These are phyloP conservation scores for Zygothrica quintamaculata DNA, from an alignment of 2,888 invertebrate genomes.

Conservation along the genomic window DNA sequence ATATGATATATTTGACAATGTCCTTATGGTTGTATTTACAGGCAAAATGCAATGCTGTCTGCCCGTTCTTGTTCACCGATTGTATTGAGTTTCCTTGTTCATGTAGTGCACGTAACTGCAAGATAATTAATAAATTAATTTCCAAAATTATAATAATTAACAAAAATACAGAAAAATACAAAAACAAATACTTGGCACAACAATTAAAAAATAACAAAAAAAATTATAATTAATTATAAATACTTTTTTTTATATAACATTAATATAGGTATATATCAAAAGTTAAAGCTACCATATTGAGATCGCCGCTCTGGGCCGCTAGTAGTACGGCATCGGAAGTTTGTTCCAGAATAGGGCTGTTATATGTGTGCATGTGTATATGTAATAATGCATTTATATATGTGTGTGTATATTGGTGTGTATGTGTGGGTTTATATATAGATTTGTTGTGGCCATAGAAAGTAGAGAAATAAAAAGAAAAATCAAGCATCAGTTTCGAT, in stretches of 20 bases:
- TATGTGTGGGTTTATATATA: slow-evolving; percentile 42
- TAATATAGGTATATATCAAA: not conserved
- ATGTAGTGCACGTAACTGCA: slow-evolving; percentile 93
- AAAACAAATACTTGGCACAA: not conserved
- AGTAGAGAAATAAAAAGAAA: slow-evolving; percentile 55
- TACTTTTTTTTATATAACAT: not conserved
- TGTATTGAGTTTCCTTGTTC: slow-evolving; percentile 92
- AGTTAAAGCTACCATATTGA: slow-evolving; percentile 87
- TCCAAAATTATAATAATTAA: not conserved
- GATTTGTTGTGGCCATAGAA: slow-evolving; percentile 32
- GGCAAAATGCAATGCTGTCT: slow-evolving; percentile 95
- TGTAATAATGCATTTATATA: slow-evolving; percentile 3
- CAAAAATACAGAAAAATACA: not conserved
- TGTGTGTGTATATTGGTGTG: slow-evolving; percentile 37
- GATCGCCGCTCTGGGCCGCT: slow-evolving; percentile 93
- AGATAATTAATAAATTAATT: too few relatives aligned
- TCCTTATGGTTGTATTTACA: slow-evolving; percentile 95
- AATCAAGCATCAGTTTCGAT: slow-evolving; percentile 62
- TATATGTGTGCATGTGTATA: slow-evolving; percentile 41
- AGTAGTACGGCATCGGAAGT: slow-evolving; percentile 92
- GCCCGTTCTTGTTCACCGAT: slow-evolving; percentile 92
- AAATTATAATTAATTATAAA: slow-evolving; percentile 1
- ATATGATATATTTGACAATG: slow-evolving; percentile 94
- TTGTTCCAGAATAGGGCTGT: slow-evolving; percentile 91
- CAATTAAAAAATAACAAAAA: not conserved